A percentile compares a stretch with the other conserved stretches of the same genome.
Conservation (phyloP, 2,888 invertebrate genomes). For the Agriotes lineatus region DNA sequence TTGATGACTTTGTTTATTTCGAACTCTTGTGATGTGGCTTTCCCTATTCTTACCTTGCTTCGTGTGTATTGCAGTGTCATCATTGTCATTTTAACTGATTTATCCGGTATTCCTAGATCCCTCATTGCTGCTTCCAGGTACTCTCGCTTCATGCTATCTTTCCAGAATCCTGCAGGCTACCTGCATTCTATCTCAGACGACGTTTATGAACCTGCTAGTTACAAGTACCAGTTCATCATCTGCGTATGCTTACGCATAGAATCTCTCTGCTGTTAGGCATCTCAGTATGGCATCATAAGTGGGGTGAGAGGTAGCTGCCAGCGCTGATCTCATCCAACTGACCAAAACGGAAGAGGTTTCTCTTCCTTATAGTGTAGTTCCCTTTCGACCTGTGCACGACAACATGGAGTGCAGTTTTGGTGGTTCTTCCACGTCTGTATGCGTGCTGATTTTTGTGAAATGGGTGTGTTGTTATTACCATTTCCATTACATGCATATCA, state of each 20-base stretch:
- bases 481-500: neutral
- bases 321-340: neutral
- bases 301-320: neutral
- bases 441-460: constrained; percentile 1
- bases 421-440: neutral
- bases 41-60: too few relatives aligned
- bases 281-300: neutral
- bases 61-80: too few relatives aligned
- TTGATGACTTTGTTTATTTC: too few relatives aligned
- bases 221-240: neutral
- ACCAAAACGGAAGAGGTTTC: neutral
- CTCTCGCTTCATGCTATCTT: too few relatives aligned
- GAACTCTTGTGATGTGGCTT: too few relatives aligned
- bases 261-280: neutral
- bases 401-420: neutral
- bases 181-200: neutral
- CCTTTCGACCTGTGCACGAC: neutral
- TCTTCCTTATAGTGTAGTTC: neutral
- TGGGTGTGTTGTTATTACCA: neutral
- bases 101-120: too few relatives aligned
- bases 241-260: neutral
- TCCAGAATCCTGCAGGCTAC: neutral
- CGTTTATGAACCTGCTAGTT: neutral
- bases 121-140: too few relatives aligned
- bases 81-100: too few relatives aligned